phyloP scores from a whole-genome alignment of 2,888 invertebrate genomes.

The Trissolcus brochymenae region DNA sequence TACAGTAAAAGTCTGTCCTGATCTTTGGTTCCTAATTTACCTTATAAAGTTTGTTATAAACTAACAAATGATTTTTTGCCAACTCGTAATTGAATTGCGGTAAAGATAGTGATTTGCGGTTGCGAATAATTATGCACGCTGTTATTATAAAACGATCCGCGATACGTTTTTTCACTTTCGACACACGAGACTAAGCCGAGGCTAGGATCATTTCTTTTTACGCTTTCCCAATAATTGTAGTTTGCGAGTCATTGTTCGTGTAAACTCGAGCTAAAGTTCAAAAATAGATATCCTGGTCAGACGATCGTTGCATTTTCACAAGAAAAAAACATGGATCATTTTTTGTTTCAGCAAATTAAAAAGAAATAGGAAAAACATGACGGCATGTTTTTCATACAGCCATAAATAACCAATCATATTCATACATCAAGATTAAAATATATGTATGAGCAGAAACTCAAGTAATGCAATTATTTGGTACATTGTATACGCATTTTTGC shows the following conservation, averaged over 20 bases:
- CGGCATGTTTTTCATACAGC: not conserved
- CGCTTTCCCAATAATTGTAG: conserved; percentile 49
- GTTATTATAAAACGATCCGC: conserved; percentile 10
- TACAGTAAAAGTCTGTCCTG: too few relatives aligned
- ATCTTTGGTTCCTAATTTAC: too few relatives aligned
- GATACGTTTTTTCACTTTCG: conserved; percentile 30
- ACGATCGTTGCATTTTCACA: not conserved
- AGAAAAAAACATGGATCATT: not conserved
- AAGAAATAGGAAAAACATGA: not conserved
- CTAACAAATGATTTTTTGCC: conserved; percentile 4
- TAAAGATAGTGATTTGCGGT: conserved; percentile 3
- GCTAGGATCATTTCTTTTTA: conserved; percentile 40
- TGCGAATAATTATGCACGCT: conserved; percentile 10
- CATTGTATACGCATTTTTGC: conserved; percentile 42
- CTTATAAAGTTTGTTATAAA: not conserved
- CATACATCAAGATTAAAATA: conserved; percentile 36
- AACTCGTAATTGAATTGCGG: not conserved
- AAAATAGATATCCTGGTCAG: not conserved
- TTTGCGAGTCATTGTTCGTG: conserved; percentile 12
- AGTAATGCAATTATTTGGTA: conserved; percentile 40
- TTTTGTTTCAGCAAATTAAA: not conserved
- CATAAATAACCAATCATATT: conserved; percentile 9
- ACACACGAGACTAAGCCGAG: conserved; percentile 12
- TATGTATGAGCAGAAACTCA: conserved; percentile 29
- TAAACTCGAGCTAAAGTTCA: not conserved